These are phyloP conservation scores for Nesometra sesokonis DNA, from an alignment of 35 echinoderm and acorn worm species.

Conservation along the genomic window DNA sequence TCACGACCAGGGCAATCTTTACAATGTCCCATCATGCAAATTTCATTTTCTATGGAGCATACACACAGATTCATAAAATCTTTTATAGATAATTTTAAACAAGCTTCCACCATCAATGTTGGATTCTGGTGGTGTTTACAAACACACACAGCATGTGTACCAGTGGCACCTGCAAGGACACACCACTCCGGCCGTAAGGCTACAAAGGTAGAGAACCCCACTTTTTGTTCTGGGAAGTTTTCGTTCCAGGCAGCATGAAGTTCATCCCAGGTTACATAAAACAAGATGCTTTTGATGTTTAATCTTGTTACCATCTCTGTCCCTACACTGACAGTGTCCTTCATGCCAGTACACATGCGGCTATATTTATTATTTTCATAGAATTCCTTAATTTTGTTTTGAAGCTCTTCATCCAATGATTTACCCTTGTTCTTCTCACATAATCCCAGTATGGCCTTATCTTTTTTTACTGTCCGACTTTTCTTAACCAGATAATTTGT, in stretches of 20 bases:
- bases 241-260: background rate
- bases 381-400: background rate
- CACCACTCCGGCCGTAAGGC: background rate
- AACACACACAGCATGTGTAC: background rate
- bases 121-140: slow-evolving; percentile 4
- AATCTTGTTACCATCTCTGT: background rate
- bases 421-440: background rate
- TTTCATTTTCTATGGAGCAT: background rate
- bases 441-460: background rate
- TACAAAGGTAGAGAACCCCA: background rate
- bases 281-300: background rate
- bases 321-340: background rate
- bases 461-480: background rate
- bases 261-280: background rate
- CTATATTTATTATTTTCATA: background rate
- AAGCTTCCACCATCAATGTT: background rate
- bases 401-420: background rate
- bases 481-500: too few relatives aligned
- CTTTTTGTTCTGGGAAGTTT: background rate
- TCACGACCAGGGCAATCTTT: background rate
- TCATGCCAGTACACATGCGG: background rate
- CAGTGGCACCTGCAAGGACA: background rate
- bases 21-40: background rate
- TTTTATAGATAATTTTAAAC: background rate
- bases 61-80: background rate